Conservation (phyloP, 2,113 vertebrate species). For the Phyllostomus discolor region DNA sequence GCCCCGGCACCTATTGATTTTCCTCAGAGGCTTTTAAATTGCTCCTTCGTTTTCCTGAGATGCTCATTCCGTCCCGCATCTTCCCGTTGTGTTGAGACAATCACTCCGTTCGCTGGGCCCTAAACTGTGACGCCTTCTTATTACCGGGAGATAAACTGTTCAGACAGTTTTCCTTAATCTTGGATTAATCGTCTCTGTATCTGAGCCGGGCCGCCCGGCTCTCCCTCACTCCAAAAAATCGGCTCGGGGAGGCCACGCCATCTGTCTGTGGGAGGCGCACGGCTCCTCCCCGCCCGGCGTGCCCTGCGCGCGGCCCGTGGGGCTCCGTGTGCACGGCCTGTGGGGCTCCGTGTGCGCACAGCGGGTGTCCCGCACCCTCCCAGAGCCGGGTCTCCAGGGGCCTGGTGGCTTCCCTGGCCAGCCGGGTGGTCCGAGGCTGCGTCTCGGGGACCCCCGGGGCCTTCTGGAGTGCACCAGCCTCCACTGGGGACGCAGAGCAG, state of each 20-base stretch:
- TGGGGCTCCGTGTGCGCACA: rapidly evolving
- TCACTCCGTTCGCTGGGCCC: constrained; percentile 82
- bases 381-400: not conserved
- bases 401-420: not conserved
- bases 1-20: constrained; percentile 88
- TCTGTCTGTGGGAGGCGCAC: constrained; percentile 30
- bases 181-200: constrained; percentile 81
- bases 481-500: rapidly evolving
- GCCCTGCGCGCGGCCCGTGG: not conserved
- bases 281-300: rapidly evolving
- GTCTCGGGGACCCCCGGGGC: rapidly evolving
- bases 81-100: constrained; percentile 87
- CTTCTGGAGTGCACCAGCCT: not conserved
- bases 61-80: constrained; percentile 83
- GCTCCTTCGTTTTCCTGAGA: constrained; percentile 87
- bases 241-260: constrained; percentile 25
- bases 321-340: too few relatives aligned
- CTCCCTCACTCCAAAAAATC: constrained; percentile 75
- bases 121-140: constrained; percentile 87
- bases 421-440: rapidly evolving
- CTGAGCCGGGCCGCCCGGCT: constrained; percentile 75
- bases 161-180: constrained; percentile 86
- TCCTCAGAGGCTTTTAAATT: constrained; percentile 89
- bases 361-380: rapidly evolving
- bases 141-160: constrained; percentile 87